Evolutionary conservation across 2,888 invertebrate genomes (phyloP), one percentile per base, ranked within the genome.

Genomic region (Ectropis crepuscularia): DNA sequence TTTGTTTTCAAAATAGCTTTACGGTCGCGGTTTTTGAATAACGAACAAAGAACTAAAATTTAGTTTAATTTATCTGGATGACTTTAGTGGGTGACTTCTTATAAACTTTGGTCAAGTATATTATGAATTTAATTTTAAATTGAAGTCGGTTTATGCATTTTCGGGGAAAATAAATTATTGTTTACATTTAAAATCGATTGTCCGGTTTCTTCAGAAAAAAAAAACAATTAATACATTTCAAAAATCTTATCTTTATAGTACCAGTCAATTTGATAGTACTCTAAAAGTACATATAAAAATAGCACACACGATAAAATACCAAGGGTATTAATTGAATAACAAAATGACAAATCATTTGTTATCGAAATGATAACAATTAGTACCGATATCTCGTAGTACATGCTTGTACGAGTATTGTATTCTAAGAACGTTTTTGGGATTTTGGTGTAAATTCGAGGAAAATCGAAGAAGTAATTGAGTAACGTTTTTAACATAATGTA

Each of bases 271-370:
- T 41, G 51, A 41, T 51, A 51, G 16, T 51, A 51, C 39, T 37
- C 38, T 9, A 37, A 38, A 37, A 12, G 12, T 11, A 12, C 5
- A 38, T 37, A 37, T 51, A 51, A 51, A 51, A 51, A 51, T 51
- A 51, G 51, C 39, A 41, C 16, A 39, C 12, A 41, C 41, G 16
- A 41, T 2, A 12, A 38, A 9, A 51, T 16, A 6, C 51, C 51
- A 41, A 51, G 51, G 51, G 51, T 41, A 41, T 41, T 51, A 51
- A 51, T 51, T 51, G 41, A 51, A 51, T 51, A 51, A 51, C 51
- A 28, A 51, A 16, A 51, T 51, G 51, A 51, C 51, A 51, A 41
- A 51, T 51, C 16, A 41, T 41, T 51, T 51, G 16, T 51, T 51
- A 51, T 51, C 41, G 10, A 16, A 6, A 6, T 51, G 41, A 41